phyloP scores from a whole-genome alignment of 2,888 invertebrate species.

The Mechanitis mazaeus region DNA sequence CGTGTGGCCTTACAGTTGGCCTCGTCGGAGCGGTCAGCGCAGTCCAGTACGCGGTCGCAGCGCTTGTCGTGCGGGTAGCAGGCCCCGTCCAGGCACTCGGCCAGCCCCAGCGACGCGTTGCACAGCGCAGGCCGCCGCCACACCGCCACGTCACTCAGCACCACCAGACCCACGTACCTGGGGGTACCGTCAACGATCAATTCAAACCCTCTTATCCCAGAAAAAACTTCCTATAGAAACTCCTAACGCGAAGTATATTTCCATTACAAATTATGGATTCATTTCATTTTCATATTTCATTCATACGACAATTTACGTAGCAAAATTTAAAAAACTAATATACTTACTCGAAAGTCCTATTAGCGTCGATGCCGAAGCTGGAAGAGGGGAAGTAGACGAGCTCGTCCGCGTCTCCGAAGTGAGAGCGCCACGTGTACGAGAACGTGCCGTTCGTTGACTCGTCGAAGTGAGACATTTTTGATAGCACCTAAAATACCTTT shows the following conservation, averaged over 20 bases:
- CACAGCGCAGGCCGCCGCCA: slow-evolving; percentile 82
- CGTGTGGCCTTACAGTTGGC: slow-evolving; percentile 76
- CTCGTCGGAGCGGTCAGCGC: slow-evolving; percentile 91
- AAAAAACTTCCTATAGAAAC: slow-evolving; percentile 36
- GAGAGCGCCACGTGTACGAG: slow-evolving; percentile 89
- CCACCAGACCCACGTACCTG: slow-evolving; percentile 86
- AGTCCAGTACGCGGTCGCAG: slow-evolving; percentile 88
- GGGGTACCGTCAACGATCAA: not conserved
- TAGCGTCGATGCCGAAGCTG: slow-evolving; percentile 94
- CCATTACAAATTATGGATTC: not conserved
- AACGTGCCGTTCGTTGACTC: slow-evolving; percentile 90
- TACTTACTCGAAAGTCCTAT: slow-evolving; percentile 91
- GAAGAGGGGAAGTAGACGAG: slow-evolving; percentile 91
- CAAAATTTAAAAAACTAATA: not conserved
- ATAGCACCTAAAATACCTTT: slow-evolving; percentile 77
- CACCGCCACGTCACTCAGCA: slow-evolving; percentile 92
- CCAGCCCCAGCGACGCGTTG: slow-evolving; percentile 83
- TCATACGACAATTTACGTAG: not conserved
- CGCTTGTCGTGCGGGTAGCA: slow-evolving; percentile 86
- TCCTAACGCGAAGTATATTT: too few relatives aligned
- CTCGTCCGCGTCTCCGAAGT: slow-evolving; percentile 89
- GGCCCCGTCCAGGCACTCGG: slow-evolving; percentile 87
- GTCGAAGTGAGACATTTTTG: slow-evolving; percentile 92
- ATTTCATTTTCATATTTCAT: too few relatives aligned
- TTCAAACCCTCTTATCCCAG: not conserved